These are phyloP conservation scores for Mamestra configurata DNA, from an alignment of 1,140 invertebrate species.

Conservation along the genomic window DNA sequence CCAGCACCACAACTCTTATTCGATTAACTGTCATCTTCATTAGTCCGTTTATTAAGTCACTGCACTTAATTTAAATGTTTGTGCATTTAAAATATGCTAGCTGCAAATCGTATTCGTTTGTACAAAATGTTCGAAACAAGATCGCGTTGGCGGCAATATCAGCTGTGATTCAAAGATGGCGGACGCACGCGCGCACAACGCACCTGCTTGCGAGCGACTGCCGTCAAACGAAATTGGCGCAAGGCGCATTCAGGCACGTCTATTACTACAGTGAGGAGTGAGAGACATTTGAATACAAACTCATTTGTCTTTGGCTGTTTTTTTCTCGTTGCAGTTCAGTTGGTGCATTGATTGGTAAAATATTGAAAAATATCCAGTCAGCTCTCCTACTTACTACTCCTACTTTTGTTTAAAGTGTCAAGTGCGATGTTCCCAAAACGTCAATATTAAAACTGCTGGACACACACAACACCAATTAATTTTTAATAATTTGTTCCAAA, in stretches of 20 bases:
- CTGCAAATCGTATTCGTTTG: constrained; percentile 53
- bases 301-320: constrained; percentile 41
- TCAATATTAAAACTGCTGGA: constrained; percentile 3
- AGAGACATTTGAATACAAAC: constrained; percentile 58
- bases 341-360: constrained; percentile 28
- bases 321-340: constrained; percentile 28
- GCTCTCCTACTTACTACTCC: not conserved
- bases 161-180: constrained; percentile 73
- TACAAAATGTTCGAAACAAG: constrained; percentile 55
- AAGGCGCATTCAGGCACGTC: constrained; percentile 70
- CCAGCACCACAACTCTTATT: constrained; percentile 92
- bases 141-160: constrained; percentile 74
- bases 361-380: not conserved
- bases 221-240: constrained; percentile 80
- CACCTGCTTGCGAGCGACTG: constrained; percentile 85
- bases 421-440: constrained; percentile 33
- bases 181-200: constrained; percentile 81
- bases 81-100: constrained; percentile 61
- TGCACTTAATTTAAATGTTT: constrained; percentile 68
- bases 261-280: constrained; percentile 68
- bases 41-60: constrained; percentile 69
- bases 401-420: not conserved
- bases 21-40: constrained; percentile 89
- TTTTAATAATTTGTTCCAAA: constrained; percentile 12
- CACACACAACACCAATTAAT: constrained; percentile 37